These are phyloP conservation scores for Conops quadrifasciatus DNA, from an alignment of 2,888 invertebrate genomes.

Conservation along the genomic window DNA sequence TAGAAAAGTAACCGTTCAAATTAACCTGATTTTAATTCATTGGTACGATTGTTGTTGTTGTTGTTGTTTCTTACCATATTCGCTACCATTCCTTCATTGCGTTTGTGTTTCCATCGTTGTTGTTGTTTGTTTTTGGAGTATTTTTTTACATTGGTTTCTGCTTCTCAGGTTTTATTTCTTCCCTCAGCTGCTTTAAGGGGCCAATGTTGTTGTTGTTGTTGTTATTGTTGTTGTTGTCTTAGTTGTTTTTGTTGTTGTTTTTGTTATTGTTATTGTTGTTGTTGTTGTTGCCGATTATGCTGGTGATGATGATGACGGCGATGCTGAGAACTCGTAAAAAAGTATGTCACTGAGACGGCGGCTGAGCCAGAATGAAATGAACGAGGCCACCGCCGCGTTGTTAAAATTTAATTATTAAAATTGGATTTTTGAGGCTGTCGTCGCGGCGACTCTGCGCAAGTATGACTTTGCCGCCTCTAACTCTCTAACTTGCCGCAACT, in stretches of 20 bases:
- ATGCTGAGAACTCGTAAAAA: slow-evolving; percentile 22
- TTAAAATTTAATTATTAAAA: slow-evolving; percentile 33
- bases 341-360: slow-evolving; percentile 35
- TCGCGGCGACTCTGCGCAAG: too few relatives aligned
- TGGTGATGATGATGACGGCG: slow-evolving; percentile 19
- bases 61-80: background rate
- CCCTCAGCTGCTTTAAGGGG: too few relatives aligned
- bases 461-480: too few relatives aligned
- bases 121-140: background rate
- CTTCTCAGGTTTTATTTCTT: too few relatives aligned
- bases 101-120: background rate
- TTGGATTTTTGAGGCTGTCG: slow-evolving; percentile 30
- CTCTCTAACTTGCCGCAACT: too few relatives aligned
- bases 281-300: background rate
- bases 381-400: too few relatives aligned
- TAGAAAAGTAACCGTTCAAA: too few relatives aligned
- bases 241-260: slow-evolving; percentile 2
- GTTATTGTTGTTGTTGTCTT: background rate
- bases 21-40: too few relatives aligned
- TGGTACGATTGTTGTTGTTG: background rate
- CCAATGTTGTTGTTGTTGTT: background rate
- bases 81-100: background rate
- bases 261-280: slow-evolving; percentile 5
- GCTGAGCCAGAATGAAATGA: background rate
- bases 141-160: background rate